phyloP scores from a whole-genome alignment of 2,888 invertebrate genomes.

The Dascillus cervinus region DNA sequence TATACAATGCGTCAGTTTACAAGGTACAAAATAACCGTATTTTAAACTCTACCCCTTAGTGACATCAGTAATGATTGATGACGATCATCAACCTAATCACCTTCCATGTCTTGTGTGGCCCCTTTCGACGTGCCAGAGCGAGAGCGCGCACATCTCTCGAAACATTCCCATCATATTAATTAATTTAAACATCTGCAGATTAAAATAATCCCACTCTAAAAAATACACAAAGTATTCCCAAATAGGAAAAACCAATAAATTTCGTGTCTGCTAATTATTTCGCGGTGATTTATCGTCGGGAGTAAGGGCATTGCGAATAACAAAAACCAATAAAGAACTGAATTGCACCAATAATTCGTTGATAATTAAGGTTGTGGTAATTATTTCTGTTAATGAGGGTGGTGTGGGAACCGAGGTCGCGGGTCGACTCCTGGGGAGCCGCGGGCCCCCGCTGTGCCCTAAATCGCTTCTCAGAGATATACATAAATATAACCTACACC shows the following conservation, averaged over 20 bases:
- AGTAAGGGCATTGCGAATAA: too few relatives aligned
- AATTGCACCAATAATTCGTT: slow-evolving; percentile 8
- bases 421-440: slow-evolving; percentile 29
- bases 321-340: neutral
- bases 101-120: slow-evolving; percentile 19
- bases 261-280: too few relatives aligned
- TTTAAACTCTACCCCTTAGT: slow-evolving; percentile 12
- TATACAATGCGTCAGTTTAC: neutral
- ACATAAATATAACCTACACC: slow-evolving; percentile 23
- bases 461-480: slow-evolving; percentile 29
- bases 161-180: too few relatives aligned
- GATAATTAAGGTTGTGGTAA: slow-evolving; percentile 27
- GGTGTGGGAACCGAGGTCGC: slow-evolving; percentile 37
- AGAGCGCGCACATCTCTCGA: too few relatives aligned
- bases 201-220: too few relatives aligned
- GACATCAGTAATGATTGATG: slow-evolving; percentile 18
- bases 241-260: too few relatives aligned
- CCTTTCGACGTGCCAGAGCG: slow-evolving; percentile 9
- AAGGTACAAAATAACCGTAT: slow-evolving; percentile 9
- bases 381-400: slow-evolving; percentile 41
- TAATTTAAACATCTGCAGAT: too few relatives aligned
- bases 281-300: too few relatives aligned
- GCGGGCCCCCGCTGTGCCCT: slow-evolving; percentile 32
- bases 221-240: too few relatives aligned
- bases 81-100: slow-evolving; percentile 18